Evolutionary conservation across 2,797 vertebrate species (phyloP).

Genomic region (Argyrosomus regius): DNA sequence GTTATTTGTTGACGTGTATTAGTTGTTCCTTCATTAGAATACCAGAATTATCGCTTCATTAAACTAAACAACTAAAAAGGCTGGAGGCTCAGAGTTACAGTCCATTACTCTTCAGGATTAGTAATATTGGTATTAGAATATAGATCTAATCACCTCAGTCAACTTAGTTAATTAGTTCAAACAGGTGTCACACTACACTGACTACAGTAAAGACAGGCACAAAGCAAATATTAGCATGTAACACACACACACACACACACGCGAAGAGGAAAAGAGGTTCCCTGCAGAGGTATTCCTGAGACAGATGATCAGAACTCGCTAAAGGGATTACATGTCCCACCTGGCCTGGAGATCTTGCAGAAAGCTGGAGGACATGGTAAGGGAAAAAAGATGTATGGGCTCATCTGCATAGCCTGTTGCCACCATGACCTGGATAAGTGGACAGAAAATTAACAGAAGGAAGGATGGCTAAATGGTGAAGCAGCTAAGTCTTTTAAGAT

Average conservation of each 20-base stretch:
- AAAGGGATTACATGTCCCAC: slow-evolving; percentile 8
- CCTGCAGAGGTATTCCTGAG: not conserved
- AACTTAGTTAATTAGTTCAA: slow-evolving; percentile 67
- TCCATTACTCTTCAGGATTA: slow-evolving; percentile 59
- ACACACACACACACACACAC: slow-evolving; percentile 9
- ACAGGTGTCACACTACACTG: slow-evolving; percentile 50
- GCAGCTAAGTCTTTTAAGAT: not conserved
- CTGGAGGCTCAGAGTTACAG: slow-evolving; percentile 50
- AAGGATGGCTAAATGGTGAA: not conserved
- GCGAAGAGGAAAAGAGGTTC: not conserved
- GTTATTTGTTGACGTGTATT: not conserved
- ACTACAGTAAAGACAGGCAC: slow-evolving; percentile 43
- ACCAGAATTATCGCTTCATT: slow-evolving; percentile 24
- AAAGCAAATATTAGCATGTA: slow-evolving; percentile 50
- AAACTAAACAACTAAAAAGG: slow-evolving; percentile 40
- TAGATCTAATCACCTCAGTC: slow-evolving; percentile 61
- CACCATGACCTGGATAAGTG: not conserved
- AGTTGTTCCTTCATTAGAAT: not conserved
- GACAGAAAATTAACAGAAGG: not conserved
- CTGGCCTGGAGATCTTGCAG: slow-evolving; percentile 1
- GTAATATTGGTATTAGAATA: slow-evolving; percentile 56
- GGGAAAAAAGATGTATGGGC: not conserved
- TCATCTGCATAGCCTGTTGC: not conserved
- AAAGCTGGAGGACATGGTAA: not conserved
- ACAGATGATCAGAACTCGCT: not conserved